Evolutionary conservation across 2,113 vertebrate species (phyloP), one percentile per base, ranked within the genome.

Genomic region (Zosterops borbonicus): DNA sequence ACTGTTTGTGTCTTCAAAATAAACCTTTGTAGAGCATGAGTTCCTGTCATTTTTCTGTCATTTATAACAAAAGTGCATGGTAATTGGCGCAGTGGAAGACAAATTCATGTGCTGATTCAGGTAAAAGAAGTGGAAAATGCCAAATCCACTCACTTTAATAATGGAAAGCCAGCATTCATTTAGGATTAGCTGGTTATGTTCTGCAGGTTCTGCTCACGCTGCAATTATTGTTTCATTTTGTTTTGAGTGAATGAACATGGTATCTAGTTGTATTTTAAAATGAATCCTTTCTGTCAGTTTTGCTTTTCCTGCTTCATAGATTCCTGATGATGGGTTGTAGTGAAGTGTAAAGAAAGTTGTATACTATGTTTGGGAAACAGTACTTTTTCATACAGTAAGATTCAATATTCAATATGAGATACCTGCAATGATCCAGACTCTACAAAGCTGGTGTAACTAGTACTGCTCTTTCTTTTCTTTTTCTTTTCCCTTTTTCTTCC

Each of bases 281-380:
- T 96, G 0, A 96, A 96, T 97, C 52, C 27, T 83, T 88, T 95
- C 91, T 92, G 79, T 46, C 87, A 92, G 7, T 94, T 97, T 97
- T 90, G 83, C 31, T 80, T 97, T 96, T 96, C 79, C 79, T 90
- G 90, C 88, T 96, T 97, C 93, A 89, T 74, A 65, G 87, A 42
- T 96, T 96, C 78, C 63, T 94, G 96, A 96, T 91, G 75, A 92
- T 85, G 53, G 49, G 12, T 70, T 76, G 60, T 64, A 83, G 37
- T 46, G 21, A 92, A 91, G 65, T 83, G n/a, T 53, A 91, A 22
- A 82, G 37, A 85, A 95, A 71, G 64, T 28, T 89, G 69, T 90
- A 85, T 86, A 29, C 55, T 71, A 19, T 95, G 58, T 81, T 88
- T 52, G 22, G 29, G 58, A 92, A 92, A 62, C 33, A 91, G 47